Evolutionary conservation across 2,113 vertebrate species (phyloP).

Genomic region (Sinocyclocheilus maitianheensis): DNA sequence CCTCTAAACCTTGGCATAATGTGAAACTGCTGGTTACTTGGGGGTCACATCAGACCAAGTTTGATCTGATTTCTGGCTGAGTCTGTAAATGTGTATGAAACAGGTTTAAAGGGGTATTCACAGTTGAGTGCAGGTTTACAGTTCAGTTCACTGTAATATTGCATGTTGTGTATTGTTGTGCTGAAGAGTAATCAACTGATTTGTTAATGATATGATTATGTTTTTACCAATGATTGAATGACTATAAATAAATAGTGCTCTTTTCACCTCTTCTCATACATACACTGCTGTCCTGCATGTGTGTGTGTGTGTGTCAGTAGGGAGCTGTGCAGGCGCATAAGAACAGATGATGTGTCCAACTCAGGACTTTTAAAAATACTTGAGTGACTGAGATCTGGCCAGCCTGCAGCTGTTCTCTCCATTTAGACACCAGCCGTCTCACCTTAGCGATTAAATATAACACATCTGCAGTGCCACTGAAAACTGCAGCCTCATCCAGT

Average conservation of each 20-base stretch:
- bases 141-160: neutral
- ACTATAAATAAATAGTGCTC: too few species aligned
- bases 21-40: too few species aligned
- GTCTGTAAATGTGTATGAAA: too few species aligned
- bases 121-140: neutral
- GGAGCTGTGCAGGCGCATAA: neutral
- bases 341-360: slow-evolving; percentile 36
- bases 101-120: neutral
- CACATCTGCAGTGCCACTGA: slow-evolving; percentile 16
- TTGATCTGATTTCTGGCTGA: neutral
- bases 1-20: too few species aligned
- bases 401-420: slow-evolving; percentile 37
- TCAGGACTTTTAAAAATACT: slow-evolving; percentile 55
- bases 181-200: neutral
- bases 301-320: neutral
- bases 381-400: slow-evolving; percentile 29
- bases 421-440: slow-evolving; percentile 30
- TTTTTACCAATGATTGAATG: too few species aligned
- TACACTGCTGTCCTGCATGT: neutral
- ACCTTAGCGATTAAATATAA: slow-evolving; percentile 29
- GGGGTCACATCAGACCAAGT: neutral
- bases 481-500: slow-evolving; percentile 37
- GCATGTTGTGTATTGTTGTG: neutral
- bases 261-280: neutral
- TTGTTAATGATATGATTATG: neutral